Evolutionary conservation across 37 sponge, comb jelly and placozoan genomes (phyloP), one percentile per base, ranked within the genome.

Genomic region (Dysidea cf. avara): DNA sequence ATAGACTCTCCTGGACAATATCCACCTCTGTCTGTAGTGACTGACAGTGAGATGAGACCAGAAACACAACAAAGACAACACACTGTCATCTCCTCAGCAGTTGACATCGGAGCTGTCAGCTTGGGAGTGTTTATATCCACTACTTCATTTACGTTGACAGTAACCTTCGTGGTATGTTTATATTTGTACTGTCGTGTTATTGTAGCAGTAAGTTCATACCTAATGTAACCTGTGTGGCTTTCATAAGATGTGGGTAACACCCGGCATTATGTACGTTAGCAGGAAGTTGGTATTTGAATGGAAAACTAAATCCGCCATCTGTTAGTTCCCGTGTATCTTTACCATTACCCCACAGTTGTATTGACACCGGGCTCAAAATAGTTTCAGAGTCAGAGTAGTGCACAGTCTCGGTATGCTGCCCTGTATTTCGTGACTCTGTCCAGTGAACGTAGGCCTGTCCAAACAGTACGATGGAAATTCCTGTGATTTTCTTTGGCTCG

Each of bases 41-140:
- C 86, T 24, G 59, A 74, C 21, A 89, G 40, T 2, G 54, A 26
- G 7, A 89, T 64, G 21, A 78, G 81, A 16, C 81, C 81, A 39
- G 86, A 85, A 7, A 61, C 56, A 68, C 90, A 89, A 76, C 90
- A 89, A 14, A 89, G 66, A 75, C 81, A 89, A 57, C 90, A 54
- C 17, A 84, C 34, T 13, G 68, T 71, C 56, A 79, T 89, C 30
- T 79, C 50, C 13, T 52, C 61, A 30, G 77, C 72, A 16, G 43
- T 53, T 18, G 52, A 47, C 14, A 38, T 4, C 0, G 81, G 80
- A 39, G 22, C 24, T 14, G 64, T 43, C 1, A 85, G 63, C 0
- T 20, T 48, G n/a, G 86, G 72, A 20, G 26, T 3, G 36, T 79
- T 85, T 56, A 85, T 74, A 22, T 80, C 75, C 0, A 85, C 71